A percentile compares a stretch with the other conserved stretches of the same genome.
Evolutionary conservation across 2,797 vertebrate species (phyloP).

Genomic region (Limnodromus scolopaceus): DNA sequence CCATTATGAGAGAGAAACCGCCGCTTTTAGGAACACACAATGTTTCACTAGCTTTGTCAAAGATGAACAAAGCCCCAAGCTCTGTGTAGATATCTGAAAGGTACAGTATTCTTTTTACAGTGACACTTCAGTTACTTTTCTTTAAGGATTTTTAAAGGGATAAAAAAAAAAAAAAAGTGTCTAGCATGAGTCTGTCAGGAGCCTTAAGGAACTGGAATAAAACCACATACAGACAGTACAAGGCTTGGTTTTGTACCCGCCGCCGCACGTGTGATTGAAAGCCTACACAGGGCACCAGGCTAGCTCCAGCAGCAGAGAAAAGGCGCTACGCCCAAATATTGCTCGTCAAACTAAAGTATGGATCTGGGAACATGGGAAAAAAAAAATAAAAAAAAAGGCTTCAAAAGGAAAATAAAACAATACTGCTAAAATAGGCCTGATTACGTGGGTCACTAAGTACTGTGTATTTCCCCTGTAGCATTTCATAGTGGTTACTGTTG

Average conservation of each 20-base stretch:
- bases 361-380: slow-evolving; percentile 44
- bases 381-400: neutral
- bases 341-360: slow-evolving; percentile 44
- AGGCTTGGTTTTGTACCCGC: neutral
- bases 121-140: slow-evolving; percentile 55
- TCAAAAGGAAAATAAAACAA: slow-evolving; percentile 82
- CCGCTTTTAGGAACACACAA: slow-evolving; percentile 22
- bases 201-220: slow-evolving; percentile 7
- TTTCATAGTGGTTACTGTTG: slow-evolving; percentile 81
- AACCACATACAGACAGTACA: neutral
- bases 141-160: slow-evolving; percentile 20
- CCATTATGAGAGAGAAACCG: slow-evolving; percentile 31
- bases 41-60: slow-evolving; percentile 53
- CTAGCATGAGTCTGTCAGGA: slow-evolving; percentile 19
- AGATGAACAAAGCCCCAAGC: slow-evolving; percentile 50
- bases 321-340: slow-evolving; percentile 34
- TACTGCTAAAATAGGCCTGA: slow-evolving; percentile 75
- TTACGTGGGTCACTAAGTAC: slow-evolving; percentile 80
- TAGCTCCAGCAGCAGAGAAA: slow-evolving; percentile 10
- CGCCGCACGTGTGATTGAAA: neutral
- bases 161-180: neutral
- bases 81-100: slow-evolving; percentile 61
- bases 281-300: neutral
- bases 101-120: slow-evolving; percentile 56
- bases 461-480: slow-evolving; percentile 79